A percentile compares a stretch with the other conserved stretches of the same genome.
Evolutionary conservation across 2,888 invertebrate genomes (phyloP).

Genomic region (Leucozona laternaria): DNA sequence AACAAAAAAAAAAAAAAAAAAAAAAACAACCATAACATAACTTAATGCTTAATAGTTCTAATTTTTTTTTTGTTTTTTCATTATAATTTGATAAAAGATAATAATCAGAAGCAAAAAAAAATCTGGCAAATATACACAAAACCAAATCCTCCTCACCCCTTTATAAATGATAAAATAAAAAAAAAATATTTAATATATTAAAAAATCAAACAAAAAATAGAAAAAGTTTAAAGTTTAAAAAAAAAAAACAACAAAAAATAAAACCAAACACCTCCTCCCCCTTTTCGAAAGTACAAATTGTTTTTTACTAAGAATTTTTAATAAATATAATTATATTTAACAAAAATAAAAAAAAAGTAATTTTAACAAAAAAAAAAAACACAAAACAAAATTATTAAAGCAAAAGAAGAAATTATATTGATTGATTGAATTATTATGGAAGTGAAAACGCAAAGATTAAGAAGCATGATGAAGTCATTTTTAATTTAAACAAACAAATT

Average conservation of each 20-base stretch:
- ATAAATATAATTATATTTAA: slow-evolving; percentile 77
- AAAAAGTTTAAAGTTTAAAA: slow-evolving; percentile 75
- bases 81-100: slow-evolving; percentile 66
- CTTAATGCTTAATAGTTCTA: slow-evolving; percentile 59
- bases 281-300: slow-evolving; percentile 84
- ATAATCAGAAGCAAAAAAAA: slow-evolving; percentile 57
- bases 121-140: slow-evolving; percentile 71
- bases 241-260: slow-evolving; percentile 76
- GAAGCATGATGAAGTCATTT: slow-evolving; percentile 63
- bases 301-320: slow-evolving; percentile 82
- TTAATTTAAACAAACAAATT: slow-evolving; percentile 1
- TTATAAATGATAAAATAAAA: slow-evolving; percentile 65
- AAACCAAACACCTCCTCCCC: slow-evolving; percentile 82
- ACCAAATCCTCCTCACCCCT: slow-evolving; percentile 80
- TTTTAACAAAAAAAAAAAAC: slow-evolving; percentile 43
- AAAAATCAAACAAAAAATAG: slow-evolving; percentile 74
- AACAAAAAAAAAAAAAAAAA: slow-evolving; percentile 1
- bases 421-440: slow-evolving; percentile 51
- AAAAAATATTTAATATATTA: slow-evolving; percentile 76
- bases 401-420: slow-evolving; percentile 59
- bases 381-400: slow-evolving; percentile 62
- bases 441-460: slow-evolving; percentile 36
- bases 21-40: slow-evolving; percentile 11
- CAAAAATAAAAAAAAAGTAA: slow-evolving; percentile 50
- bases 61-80: slow-evolving; percentile 47